Evolutionary conservation across 2,113 vertebrate genomes (phyloP), one percentile per base, ranked within the genome.

Genomic region (Thunnus thynnus): DNA sequence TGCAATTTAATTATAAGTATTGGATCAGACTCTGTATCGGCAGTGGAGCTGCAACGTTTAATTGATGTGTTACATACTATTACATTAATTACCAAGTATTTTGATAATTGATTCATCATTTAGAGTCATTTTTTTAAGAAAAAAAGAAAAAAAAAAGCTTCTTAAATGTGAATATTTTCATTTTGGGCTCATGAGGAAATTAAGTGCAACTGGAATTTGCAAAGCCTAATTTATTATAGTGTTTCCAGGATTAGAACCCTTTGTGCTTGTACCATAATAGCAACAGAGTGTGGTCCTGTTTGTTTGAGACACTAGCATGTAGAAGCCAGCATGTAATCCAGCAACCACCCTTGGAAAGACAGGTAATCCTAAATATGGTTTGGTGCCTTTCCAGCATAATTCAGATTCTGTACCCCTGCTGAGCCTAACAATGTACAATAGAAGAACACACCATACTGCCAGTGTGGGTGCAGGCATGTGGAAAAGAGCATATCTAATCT

Each of bases 361-460:
- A 30, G 30, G 60, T 67, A 56, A 64, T 77, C 51, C 72, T 52
- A 63, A 87, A 82, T 71, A 54, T 51, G 62, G 76, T 82, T 74
- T 73, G 55, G 74, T 76, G 17, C n/a, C 57, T 77, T 66, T 77
- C 72, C 80, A 73, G 70, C 50, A 67, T 2, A 3, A 22, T 58
- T 60, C 27, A 10, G 66, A 56, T 78, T 72, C 58, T 1, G 41
- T n/a, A 5, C 17, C 74, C 66, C 48, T 12, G 20, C 70, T 41
- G 73, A 76, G 68, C 50, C 55, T 41, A 76, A 73, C 65, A 60
- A 22, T 72, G 72, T 56, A 64, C 72, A 84, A 71, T 22, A 68
- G 32, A 47, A 50, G 72, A 63, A 47, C 47, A 60, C 51, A 55
- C 12, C 20, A 22, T 46, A 41, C 9, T 55, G 72, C 50, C 51